A percentile compares a stretch with the other conserved stretches of the same genome.
Conservation (phyloP, 2,888 invertebrate genomes). For the Nowickia ferox region DNA sequence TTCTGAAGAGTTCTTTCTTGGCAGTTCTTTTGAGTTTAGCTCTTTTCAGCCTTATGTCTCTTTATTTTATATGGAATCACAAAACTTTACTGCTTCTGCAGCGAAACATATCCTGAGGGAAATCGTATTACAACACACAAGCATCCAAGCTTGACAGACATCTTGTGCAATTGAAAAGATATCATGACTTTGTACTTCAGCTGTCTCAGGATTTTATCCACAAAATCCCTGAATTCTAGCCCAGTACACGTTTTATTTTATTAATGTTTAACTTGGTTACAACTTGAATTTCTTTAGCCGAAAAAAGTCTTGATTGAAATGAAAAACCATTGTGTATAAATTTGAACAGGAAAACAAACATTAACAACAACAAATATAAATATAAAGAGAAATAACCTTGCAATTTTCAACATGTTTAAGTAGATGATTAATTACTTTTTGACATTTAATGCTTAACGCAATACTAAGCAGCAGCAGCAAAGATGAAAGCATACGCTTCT, state of each 20-base stretch:
- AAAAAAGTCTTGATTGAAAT: conserved; percentile 54
- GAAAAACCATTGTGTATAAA: conserved; percentile 47
- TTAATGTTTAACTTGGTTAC: conserved; percentile 28
- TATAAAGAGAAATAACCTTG: conserved; percentile 62
- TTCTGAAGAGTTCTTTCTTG: too few species aligned
- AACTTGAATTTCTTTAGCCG: conserved; percentile 21
- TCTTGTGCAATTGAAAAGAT: too few species aligned
- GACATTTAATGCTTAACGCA: conserved; percentile 67
- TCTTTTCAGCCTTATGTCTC: too few species aligned
- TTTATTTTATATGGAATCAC: too few species aligned
- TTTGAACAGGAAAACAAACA: conserved; percentile 60
- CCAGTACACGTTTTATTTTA: conserved; percentile 1
- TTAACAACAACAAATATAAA: conserved; percentile 60
- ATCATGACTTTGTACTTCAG: too few species aligned
- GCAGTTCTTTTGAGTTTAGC: too few species aligned
- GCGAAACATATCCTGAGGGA: too few species aligned
- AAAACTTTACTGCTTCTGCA: too few species aligned
- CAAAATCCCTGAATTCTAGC: background rate
- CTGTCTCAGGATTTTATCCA: too few species aligned
- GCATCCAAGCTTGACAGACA: too few species aligned
- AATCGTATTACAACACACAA: too few species aligned
- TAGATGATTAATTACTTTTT: conserved; percentile 72
- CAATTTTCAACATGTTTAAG: conserved; percentile 72
- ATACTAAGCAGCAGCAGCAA: conserved; percentile 36
- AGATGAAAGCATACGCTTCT: conserved; percentile 35